A percentile compares a stretch with the other conserved stretches of the same genome.
Evolutionary conservation across 2,888 invertebrate species (phyloP).

Genomic region (Rhagophthalmus giganteus): DNA sequence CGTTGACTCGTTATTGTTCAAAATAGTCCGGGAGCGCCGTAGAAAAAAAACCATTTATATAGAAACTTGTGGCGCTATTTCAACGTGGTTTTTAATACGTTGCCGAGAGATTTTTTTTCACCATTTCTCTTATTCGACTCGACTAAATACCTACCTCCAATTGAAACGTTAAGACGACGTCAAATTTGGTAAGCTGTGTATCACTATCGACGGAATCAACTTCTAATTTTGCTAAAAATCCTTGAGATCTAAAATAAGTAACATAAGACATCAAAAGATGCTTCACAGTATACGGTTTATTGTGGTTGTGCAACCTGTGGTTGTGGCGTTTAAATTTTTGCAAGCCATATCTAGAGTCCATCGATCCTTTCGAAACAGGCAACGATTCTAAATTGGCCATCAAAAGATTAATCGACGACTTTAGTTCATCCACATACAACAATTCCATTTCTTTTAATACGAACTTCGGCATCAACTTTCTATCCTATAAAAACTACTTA

Average conservation of each 20-base stretch:
- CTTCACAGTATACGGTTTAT: slow-evolving; percentile 57
- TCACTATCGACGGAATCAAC: slow-evolving; percentile 94
- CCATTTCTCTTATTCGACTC: no score
- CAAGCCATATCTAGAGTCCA: slow-evolving; percentile 95
- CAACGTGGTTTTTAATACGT: no score
- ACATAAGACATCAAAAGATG: slow-evolving; percentile 58
- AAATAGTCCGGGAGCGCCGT: no score
- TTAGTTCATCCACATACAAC: slow-evolving; percentile 96
- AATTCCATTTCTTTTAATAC: slow-evolving; percentile 99
- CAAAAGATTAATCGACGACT: slow-evolving; percentile 94
- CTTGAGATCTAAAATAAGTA: slow-evolving; percentile 76
- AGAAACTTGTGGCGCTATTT: no score
- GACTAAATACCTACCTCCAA: no score
- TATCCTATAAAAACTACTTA: slow-evolving; percentile 65
- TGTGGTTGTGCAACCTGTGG: slow-evolving; percentile 79
- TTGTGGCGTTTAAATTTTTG: slow-evolving; percentile 98
- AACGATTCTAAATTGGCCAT: slow-evolving; percentile 99
- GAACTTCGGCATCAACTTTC: slow-evolving; percentile 98
- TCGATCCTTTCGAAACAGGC: slow-evolving; percentile 97
- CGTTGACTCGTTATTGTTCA: no score
- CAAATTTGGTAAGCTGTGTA: slow-evolving; percentile 94
- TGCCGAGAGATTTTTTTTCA: no score
- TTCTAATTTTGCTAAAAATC: slow-evolving; percentile 90
- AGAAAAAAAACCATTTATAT: no score
- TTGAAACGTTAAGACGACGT: slow-evolving; percentile 96